Evolutionary conservation across 2,797 vertebrate genomes (phyloP).

Genomic region (Microctenopoma steveboyesi): DNA sequence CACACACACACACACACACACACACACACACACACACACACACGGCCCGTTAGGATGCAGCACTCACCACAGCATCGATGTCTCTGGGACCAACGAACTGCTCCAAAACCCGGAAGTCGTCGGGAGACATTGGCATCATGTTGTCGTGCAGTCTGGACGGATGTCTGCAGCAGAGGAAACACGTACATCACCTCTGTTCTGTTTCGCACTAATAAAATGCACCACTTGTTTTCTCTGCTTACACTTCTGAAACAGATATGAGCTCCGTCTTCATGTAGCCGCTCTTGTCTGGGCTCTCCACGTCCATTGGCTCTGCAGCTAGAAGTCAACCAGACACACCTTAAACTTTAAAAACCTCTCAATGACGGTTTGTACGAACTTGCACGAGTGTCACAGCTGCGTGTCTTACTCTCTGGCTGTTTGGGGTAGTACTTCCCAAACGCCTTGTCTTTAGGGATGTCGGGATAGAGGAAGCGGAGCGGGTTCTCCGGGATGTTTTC

Average conservation of each 20-base stretch:
- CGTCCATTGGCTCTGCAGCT: conserved; percentile 93
- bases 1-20: no score
- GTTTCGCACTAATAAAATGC: accelerated
- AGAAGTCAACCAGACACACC: conserved; percentile 1
- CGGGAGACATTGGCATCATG: conserved; percentile 90
- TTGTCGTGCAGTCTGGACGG: conserved; percentile 75
- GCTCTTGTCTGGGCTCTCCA: conserved; percentile 82
- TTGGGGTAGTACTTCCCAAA: conserved; percentile 96
- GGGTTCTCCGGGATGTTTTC: conserved; percentile 98
- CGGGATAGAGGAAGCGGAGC: conserved; percentile 91
- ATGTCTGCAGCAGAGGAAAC: conserved; percentile 46
- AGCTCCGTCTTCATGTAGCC: conserved; percentile 97
- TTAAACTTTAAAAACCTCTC: neutral
- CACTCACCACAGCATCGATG: conserved; percentile 87
- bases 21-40: no score
- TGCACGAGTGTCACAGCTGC: no score
- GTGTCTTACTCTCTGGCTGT: conserved; percentile 86
- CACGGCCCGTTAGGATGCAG: no score
- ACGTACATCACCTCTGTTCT: accelerated
- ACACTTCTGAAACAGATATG: conserved; percentile 98
- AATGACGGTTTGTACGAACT: neutral
- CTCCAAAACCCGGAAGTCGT: conserved; percentile 87
- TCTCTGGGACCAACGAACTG: conserved; percentile 81
- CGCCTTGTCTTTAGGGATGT: conserved; percentile 91
- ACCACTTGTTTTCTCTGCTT: conserved; percentile 69